Conservation (phyloP, 2,888 invertebrate species). For the Drosophila heteroneura region DNA sequence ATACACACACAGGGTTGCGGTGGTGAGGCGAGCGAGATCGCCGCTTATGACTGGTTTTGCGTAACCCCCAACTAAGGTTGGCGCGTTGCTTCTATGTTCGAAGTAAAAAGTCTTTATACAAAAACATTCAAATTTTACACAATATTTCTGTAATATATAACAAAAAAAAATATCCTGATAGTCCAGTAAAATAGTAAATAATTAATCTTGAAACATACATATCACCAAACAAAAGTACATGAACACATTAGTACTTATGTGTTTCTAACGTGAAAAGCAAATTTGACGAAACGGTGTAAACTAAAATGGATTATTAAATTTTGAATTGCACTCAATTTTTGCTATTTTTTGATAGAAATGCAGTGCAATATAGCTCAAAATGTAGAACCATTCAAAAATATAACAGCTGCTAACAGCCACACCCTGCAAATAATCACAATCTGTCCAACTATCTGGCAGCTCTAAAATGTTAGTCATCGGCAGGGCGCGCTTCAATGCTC, state of each 20-base stretch:
- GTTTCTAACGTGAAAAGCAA: not conserved
- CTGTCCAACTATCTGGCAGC: conserved; percentile 49
- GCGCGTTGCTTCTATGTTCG: conserved; percentile 46
- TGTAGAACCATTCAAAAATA: conserved; percentile 23
- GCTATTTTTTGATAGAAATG: not conserved
- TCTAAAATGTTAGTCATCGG: conserved; percentile 60
- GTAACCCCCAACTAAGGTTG: conserved; percentile 52
- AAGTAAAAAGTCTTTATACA: conserved; percentile 23
- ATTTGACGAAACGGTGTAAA: not conserved
- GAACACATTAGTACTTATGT: not conserved
- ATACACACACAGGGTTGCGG: conserved; percentile 49
- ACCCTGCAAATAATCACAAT: conserved; percentile 38
- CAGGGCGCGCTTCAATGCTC: conserved; percentile 57
- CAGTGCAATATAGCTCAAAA: not conserved
- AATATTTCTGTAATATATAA: not conserved
- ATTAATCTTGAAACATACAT: not conserved
- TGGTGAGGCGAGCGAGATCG: conserved; percentile 42
- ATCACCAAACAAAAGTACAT: not conserved
- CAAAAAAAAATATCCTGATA: not conserved
- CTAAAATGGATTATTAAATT: no score
- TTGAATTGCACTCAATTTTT: not conserved
- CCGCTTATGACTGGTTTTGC: conserved; percentile 47
- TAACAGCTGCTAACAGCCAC: conserved; percentile 39
- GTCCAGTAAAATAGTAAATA: not conserved
- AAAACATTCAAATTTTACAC: not conserved